Evolutionary conservation across 2,888 invertebrate genomes (phyloP).

Genomic region (Diaprepes abbreviatus): DNA sequence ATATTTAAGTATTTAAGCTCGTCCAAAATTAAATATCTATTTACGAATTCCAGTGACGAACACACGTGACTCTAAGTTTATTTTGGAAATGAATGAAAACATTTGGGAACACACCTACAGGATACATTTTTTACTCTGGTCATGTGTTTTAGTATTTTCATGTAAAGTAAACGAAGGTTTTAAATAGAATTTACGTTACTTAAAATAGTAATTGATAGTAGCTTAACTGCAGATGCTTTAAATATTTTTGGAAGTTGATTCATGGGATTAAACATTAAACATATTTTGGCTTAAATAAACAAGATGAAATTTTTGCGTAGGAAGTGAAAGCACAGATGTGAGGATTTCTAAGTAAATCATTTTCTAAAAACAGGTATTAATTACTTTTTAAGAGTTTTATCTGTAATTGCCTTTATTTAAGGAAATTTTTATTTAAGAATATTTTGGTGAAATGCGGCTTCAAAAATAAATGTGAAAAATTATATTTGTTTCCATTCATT

Average conservation of each 20-base stretch:
- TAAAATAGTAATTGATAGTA: slow-evolving; percentile 38
- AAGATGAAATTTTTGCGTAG: slow-evolving; percentile 15
- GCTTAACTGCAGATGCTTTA: slow-evolving; percentile 28
- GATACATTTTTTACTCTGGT: slow-evolving; percentile 40
- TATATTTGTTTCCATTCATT: too few relatives aligned
- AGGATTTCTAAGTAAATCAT: neutral
- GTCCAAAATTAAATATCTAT: slow-evolving; percentile 30
- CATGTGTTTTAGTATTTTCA: slow-evolving; percentile 42
- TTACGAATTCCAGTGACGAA: slow-evolving; percentile 29
- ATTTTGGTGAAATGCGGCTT: too few relatives aligned
- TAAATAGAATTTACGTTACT: slow-evolving; percentile 44
- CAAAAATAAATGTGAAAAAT: too few relatives aligned
- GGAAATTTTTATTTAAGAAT: too few relatives aligned
- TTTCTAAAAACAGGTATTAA: neutral
- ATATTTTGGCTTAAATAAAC: slow-evolving; percentile 10
- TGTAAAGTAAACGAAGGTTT: slow-evolving; percentile 22
- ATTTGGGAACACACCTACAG: slow-evolving; percentile 43
- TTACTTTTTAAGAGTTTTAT: too few relatives aligned
- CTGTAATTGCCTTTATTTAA: too few relatives aligned
- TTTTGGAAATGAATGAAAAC: slow-evolving; percentile 45
- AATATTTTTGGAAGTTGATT: slow-evolving; percentile 34
- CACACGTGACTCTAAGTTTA: slow-evolving; percentile 30
- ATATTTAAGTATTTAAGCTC: neutral
- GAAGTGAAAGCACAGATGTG: slow-evolving; percentile 15
- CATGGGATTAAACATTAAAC: slow-evolving; percentile 32